Base-by-base conservation (phyloP, 64 coral and sea anemone species). In the Cladopsammia gracilis region DNA sequence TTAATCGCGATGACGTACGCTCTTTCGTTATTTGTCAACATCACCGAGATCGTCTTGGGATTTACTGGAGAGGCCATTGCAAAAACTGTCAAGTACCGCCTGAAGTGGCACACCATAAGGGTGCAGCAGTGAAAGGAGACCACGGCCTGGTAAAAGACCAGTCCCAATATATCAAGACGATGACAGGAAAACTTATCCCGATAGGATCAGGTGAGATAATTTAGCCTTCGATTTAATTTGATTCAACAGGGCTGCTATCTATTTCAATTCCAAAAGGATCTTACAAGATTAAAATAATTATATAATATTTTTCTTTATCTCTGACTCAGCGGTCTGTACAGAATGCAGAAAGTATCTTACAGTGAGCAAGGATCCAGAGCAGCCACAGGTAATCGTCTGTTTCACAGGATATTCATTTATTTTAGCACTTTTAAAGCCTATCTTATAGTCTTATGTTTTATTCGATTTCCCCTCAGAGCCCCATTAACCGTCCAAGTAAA, bases 161-260 rank as follows among this genome's bases (percentile, higher is more conserved):
- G 14, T 82, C 78, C 26, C 62, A 20, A 12, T 70, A 86, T 16
- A 86, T 86, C 45, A 65, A 48, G 59, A 49, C 58, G 56, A 82
- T 60, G 12, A 62, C 78, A 61, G 78, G 78, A 59, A 82, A 51
- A 70, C 82, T 86, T 7, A 86, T 86, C 45, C 82, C 82, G 15
- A 44, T 68, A 20, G 64, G 59, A 86, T 86, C 82, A n/a, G 62
- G 82, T 70, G 49, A 62, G 78, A 61, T 16, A 58, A 3, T 6
- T 11, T 46, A 46, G n/a, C n/a, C n/a, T 24, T n/a, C 9, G 10
- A 24, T 25, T 69, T 51, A 13, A 4, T 51, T 76, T 76, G 46
- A 76, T 51, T 76, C 3, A 23, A 49, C 46, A 20, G 16, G n/a
- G 52, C 6, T 11, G 11, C 6, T 5, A 54, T 54, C 11, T 7